phyloP scores from a whole-genome alignment of 2,113 vertebrate genomes.

The Fukomys damarensis region DNA sequence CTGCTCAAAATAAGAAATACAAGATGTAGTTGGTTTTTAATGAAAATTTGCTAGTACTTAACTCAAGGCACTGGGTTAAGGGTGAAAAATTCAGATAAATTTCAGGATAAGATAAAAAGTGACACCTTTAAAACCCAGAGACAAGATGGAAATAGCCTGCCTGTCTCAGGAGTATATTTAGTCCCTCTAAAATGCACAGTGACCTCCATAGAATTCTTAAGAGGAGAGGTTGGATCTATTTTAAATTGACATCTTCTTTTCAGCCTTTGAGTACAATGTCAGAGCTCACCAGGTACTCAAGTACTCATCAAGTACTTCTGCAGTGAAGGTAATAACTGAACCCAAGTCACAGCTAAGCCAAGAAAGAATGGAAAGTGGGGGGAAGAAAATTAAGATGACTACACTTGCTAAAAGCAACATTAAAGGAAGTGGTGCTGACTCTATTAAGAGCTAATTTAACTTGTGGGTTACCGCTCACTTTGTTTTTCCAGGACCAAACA shows the following conservation, averaged over 20 bases:
- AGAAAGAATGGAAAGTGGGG: background rate
- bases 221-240: constrained; percentile 59
- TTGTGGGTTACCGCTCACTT: background rate
- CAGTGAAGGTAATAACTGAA: background rate
- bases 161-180: constrained; percentile 58
- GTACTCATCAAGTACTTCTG: constrained; percentile 38
- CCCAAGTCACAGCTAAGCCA: constrained; percentile 12
- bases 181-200: background rate
- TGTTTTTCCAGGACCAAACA: background rate
- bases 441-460: constrained; percentile 10
- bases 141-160: background rate
- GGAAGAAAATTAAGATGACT: background rate
- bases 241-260: constrained; percentile 51
- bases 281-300: constrained; percentile 39
- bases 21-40: background rate
- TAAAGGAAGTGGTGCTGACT: background rate
- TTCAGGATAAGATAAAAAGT: constrained; percentile 45
- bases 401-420: background rate
- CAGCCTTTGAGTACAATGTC: constrained; percentile 27
- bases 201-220: constrained; percentile 50
- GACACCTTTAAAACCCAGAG: constrained; percentile 60
- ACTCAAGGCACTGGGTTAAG: background rate
- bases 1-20: constrained; percentile 41
- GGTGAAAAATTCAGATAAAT: constrained; percentile 41
- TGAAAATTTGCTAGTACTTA: background rate